These are phyloP conservation scores for Stenolophus ochropezus DNA, from an alignment of 2,888 invertebrate genomes.

Conservation along the genomic window DNA sequence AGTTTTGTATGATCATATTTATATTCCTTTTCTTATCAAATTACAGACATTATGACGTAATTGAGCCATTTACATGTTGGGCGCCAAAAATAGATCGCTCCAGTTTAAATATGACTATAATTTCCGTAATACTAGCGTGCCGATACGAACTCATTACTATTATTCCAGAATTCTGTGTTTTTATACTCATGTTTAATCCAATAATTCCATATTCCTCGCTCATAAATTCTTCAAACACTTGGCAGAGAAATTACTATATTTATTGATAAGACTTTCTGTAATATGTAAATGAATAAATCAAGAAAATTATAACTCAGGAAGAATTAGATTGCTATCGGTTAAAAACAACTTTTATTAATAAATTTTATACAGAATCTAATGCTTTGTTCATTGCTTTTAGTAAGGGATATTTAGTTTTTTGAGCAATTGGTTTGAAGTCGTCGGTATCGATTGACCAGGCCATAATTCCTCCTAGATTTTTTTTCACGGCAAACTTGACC, in stretches of 20 bases:
- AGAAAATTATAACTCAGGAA: background rate
- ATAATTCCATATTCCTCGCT: slow-evolving; percentile 7
- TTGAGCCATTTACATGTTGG: background rate
- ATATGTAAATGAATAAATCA: slow-evolving; percentile 1
- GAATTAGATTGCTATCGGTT: background rate
- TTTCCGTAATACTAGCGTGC: slow-evolving; percentile 10
- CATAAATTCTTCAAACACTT: slow-evolving; percentile 4
- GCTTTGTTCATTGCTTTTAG: slow-evolving; percentile 68
- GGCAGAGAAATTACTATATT: slow-evolving; percentile 44
- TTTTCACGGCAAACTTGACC: slow-evolving; percentile 69
- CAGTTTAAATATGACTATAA: background rate
- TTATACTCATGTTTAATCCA: slow-evolving; percentile 27
- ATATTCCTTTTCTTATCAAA: background rate
- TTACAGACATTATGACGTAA: background rate
- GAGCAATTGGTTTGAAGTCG: slow-evolving; percentile 72
- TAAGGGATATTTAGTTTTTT: slow-evolving; percentile 69
- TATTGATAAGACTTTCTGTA: background rate
- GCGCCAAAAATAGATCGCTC: slow-evolving; percentile 4
- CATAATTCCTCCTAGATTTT: slow-evolving; percentile 74
- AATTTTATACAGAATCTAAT: background rate
- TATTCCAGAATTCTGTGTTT: slow-evolving; percentile 27
- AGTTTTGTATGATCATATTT: background rate
- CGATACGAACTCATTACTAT: background rate
- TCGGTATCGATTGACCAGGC: slow-evolving; percentile 76
- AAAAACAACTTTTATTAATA: slow-evolving; percentile 14